Base-by-base conservation (phyloP, 2,888 invertebrate genomes). In the Chrysina gloriosa region DNA sequence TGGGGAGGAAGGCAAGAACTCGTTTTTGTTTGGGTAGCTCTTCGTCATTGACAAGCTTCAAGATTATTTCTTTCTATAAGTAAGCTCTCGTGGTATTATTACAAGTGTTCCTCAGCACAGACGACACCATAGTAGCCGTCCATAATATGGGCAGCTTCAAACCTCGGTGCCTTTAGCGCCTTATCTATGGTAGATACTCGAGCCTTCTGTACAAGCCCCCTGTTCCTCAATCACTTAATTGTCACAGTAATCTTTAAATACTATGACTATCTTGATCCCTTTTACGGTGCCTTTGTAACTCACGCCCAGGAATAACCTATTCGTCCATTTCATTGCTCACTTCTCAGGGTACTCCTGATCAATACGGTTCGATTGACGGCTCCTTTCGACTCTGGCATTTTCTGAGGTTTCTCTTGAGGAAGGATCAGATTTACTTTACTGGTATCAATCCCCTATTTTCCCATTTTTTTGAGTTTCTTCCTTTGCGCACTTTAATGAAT, bases 41-140 rank as follows among this genome's bases (percentile, higher is more conserved):
- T 6, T 14, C 42, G 14, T 2, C 16, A 6, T 14, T 42, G 6
- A 42, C 16, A 6, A 42, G 42, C 16, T 42, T 42, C 42, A n/a
- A 14, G 16, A 11, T 16, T 14, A 16, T 52, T 27, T 52, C 6
- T 14, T 52, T n/a, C 14, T 4, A 27, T 14, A 52, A 16, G 6
- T 19, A 19, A 52, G 27, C 50, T 11, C 27, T 52, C 50, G 50
- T 52, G 11, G 50, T 29, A 29, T 52, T 52, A 29, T 14, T n/a
- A 52, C 29, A 14, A 14, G 14, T 27, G 7, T n/a, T 29, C 29
- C 14, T 29, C 50, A 16, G n/a, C 29, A 47, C 23, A 25, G 25
- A 48, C 25, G n/a, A 48, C 25, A 25, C 25, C 48, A 48, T 48
- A 48, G 14, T 31, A 31, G 6, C 3, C 29, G 29, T 52, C 45